These are phyloP conservation scores for Paramormyrops kingsleyae DNA, from an alignment of 2,113 vertebrate genomes.

Conservation along the genomic window DNA sequence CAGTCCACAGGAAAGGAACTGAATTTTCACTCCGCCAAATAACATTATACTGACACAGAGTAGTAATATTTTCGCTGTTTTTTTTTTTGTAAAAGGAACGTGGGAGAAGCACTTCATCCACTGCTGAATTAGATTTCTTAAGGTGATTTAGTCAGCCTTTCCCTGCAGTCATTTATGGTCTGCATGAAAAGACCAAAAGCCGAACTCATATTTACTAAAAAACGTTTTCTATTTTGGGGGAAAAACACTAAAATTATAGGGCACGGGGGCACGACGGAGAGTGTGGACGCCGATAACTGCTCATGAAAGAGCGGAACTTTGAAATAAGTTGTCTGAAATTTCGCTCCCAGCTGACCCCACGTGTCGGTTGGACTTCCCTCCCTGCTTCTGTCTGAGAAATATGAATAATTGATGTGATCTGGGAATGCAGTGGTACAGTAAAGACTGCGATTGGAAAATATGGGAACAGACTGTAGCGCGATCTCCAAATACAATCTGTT, in stretches of 20 bases:
- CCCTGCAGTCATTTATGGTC: not conserved
- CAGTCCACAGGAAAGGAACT: not conserved
- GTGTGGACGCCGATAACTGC: not conserved
- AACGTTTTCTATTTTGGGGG: not conserved
- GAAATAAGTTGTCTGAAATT: not conserved
- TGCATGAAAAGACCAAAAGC: not conserved
- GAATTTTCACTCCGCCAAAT: not conserved
- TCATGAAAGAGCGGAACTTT: not conserved
- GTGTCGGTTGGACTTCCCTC: not conserved
- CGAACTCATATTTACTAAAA: not conserved
- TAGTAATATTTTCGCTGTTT: not conserved
- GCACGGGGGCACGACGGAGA: not conserved
- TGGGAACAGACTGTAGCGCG: not conserved
- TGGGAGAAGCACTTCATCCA: not conserved
- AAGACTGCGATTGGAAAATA: not conserved
- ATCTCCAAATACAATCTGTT: not conserved
- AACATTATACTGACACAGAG: not conserved
- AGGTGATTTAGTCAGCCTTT: not conserved
- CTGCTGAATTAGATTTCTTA: not conserved
- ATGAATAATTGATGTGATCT: constrained; percentile 4
- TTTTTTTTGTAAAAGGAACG: not conserved
- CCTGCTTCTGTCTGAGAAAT: not conserved
- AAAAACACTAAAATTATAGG: not conserved
- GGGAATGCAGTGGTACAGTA: not conserved
- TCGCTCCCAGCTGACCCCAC: not conserved